phyloP scores from a whole-genome alignment of 2,797 vertebrate genomes.

The Oryzias sinensis region DNA sequence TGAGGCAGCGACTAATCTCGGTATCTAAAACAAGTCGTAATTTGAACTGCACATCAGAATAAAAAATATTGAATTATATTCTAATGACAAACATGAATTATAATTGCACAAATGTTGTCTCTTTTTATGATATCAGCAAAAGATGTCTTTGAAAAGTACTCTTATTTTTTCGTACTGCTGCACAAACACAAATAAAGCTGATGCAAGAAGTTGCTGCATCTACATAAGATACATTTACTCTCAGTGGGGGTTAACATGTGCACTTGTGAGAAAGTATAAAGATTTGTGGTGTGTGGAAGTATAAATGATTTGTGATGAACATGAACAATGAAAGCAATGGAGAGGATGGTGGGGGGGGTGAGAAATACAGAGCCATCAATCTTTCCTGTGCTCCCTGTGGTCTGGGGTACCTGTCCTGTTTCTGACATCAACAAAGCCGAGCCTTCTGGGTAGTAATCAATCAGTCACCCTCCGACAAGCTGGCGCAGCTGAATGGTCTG shows the following conservation, averaged over 20 bases:
- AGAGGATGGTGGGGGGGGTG: constrained; percentile 4
- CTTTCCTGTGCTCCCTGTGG: constrained; percentile 58
- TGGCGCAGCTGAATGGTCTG: constrained; percentile 62
- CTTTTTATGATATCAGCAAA: too few relatives aligned
- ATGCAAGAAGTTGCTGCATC: not conserved
- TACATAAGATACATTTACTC: constrained; percentile 4
- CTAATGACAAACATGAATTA: too few relatives aligned
- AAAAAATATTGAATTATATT: too few relatives aligned
- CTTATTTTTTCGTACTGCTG: not conserved
- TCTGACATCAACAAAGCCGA: constrained; percentile 72
- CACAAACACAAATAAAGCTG: constrained; percentile 5
- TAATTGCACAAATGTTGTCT: too few relatives aligned
- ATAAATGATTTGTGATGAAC: constrained; percentile 26
- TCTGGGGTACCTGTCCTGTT: constrained; percentile 72
- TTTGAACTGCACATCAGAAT: too few relatives aligned
- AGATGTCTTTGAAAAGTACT: too few relatives aligned
- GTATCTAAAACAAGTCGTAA: too few relatives aligned
- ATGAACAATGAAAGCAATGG: constrained; percentile 24
- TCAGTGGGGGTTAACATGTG: constrained; percentile 29
- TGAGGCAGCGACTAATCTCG: too few relatives aligned
- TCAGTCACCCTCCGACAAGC: constrained; percentile 72
- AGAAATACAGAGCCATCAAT: constrained; percentile 65
- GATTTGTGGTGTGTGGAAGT: constrained; percentile 1
- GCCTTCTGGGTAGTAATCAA: constrained; percentile 77
- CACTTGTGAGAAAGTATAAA: constrained; percentile 16